A percentile compares a stretch with the other conserved stretches of the same genome.
Evolutionary conservation across 2,797 vertebrate genomes (phyloP).

Genomic region (Sarcoramphus papa): DNA sequence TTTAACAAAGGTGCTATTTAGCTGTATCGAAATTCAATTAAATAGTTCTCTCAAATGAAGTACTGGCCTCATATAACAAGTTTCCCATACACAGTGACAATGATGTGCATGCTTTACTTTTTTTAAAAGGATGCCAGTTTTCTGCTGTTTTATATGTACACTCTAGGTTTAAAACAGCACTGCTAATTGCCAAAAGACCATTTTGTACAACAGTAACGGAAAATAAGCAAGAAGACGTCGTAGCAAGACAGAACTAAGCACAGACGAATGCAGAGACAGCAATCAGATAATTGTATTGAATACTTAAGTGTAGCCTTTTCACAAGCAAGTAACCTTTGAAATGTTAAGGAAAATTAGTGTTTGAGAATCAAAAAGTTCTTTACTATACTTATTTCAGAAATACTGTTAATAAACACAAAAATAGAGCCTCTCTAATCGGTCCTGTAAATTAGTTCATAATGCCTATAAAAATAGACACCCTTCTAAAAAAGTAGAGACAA

Average conservation of each 20-base stretch:
- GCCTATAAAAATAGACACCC: not conserved
- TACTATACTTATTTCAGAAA: not conserved
- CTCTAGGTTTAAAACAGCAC: not conserved
- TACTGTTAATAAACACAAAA: not conserved
- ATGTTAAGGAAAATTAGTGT: not conserved
- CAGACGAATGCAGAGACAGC: not conserved
- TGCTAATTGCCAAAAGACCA: constrained; percentile 40
- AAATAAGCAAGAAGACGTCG: constrained; percentile 21
- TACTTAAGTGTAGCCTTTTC: not conserved
- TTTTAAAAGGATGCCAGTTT: not conserved
- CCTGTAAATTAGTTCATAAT: not conserved
- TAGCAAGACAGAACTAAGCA: not conserved
- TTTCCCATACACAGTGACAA: not conserved
- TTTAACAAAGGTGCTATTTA: constrained; percentile 15
- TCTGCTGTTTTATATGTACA: not conserved
- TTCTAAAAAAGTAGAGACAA: not conserved
- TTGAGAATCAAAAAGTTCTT: constrained; percentile 1
- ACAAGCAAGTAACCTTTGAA: constrained; percentile 25
- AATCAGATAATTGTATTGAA: constrained; percentile 1
- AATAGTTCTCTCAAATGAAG: constrained; percentile 32
- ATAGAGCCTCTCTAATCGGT: not conserved
- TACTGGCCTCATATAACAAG: not conserved
- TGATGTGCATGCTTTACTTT: not conserved
- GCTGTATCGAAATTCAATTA: constrained; percentile 42
- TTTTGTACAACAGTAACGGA: not conserved